Evolutionary conservation across 2,113 vertebrate genomes (phyloP).

Genomic region (Ciconia stormi): DNA sequence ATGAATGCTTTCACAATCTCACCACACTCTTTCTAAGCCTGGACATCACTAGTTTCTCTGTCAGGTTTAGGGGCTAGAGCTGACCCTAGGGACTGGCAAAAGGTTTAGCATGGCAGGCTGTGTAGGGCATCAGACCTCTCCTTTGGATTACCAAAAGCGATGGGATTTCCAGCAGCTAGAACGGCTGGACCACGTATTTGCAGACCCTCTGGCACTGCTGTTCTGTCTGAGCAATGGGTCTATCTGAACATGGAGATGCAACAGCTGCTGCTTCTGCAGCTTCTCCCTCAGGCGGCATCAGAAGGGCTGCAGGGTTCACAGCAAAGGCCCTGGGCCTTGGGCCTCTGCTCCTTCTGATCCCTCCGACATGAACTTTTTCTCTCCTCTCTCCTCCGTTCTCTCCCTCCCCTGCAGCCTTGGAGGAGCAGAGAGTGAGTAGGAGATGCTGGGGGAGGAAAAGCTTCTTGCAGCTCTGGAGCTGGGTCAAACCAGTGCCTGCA

Average conservation of each 20-base stretch:
- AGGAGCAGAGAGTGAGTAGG: neutral
- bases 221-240: neutral
- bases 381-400: neutral
- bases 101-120: neutral
- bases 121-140: neutral
- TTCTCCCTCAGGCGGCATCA: neutral
- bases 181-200: fast-evolving
- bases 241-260: neutral
- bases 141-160: neutral
- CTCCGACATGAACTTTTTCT: neutral
- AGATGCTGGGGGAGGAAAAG: neutral
- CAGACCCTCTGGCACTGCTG: neutral
- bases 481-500: neutral
- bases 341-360: neutral
- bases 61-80: neutral
- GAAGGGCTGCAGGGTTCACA: neutral
- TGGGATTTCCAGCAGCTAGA: neutral
- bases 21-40: neutral
- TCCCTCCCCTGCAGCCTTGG: neutral
- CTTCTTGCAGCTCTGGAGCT: neutral
- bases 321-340: neutral
- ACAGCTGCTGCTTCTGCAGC: neutral
- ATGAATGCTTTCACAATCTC: neutral
- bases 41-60: neutral
- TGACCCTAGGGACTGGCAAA: neutral